Evolutionary conservation across 2,113 vertebrate genomes (phyloP), one percentile per base, ranked within the genome.

Genomic region (Siphamia tubifer): DNA sequence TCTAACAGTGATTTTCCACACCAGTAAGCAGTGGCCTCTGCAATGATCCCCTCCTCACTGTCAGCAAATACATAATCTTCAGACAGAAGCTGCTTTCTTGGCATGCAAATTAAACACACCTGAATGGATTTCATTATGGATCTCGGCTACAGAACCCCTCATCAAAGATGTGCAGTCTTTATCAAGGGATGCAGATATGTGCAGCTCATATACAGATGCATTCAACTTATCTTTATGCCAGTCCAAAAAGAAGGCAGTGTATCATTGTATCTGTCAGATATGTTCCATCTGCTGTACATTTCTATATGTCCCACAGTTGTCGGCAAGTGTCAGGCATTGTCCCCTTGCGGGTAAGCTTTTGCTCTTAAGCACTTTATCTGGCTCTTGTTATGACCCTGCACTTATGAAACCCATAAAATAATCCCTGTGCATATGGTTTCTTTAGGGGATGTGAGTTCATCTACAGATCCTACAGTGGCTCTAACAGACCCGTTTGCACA

Each of bases 1-100:
- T 66, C 52, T 28, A 43, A 54, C 52, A 38, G 77, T 75, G 63
- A 85, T 86, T 85, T 85, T 85, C 82, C 80, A 81, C 82, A 11
- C 58, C 45, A 24, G 64, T 52, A n/a, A 76, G 35, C 76, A 76
- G 40, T 31, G 65, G 55, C 57, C 74, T 66, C 67, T 21, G 67
- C 64, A 80, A 72, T 54, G 39, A 71, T 66, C 55, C 30, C 23
- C 42, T 45, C 40, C 40, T 67, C 9, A 0, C 57, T 27, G 44
- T 76, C 78, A 74, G 68, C 56, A 66, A 71, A 82, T 54, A 64
- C 66, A 72, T 71, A 70, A 74, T 79, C 43, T 68, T 45, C 58
- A 68, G 64, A 74, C 63, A 28, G 44, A 25, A 4, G 60, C 54
- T 23, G 73, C 75, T 73, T 58, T 34, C 48, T 36, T 52, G 47